A percentile compares a stretch with the other conserved stretches of the same genome.
phyloP scores from a whole-genome alignment of 2,797 vertebrate genomes.

The Bryconaethiops microstoma region DNA sequence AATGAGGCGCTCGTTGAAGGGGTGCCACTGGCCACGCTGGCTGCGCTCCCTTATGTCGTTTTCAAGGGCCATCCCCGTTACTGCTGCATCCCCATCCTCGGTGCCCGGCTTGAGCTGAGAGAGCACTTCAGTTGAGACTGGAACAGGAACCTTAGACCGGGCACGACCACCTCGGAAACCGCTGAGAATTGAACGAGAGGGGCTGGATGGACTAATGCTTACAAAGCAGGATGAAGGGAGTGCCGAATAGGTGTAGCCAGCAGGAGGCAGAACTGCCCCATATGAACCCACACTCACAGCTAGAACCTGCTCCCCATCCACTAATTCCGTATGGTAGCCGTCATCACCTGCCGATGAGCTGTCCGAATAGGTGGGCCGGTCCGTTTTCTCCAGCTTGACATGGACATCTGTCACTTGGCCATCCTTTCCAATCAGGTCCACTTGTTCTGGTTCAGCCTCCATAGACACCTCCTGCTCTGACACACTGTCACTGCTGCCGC shows the following conservation, averaged over 20 bases:
- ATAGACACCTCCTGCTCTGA: conserved; percentile 93
- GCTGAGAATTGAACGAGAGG: conserved; percentile 92
- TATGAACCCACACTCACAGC: conserved; percentile 95
- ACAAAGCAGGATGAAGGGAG: conserved; percentile 84
- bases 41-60: conserved; percentile 88
- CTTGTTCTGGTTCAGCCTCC: conserved; percentile 91
- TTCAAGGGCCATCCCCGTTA: conserved; percentile 79
- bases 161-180: conserved; percentile 90
- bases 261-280: conserved; percentile 89
- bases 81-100: conserved; percentile 80
- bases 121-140: conserved; percentile 68
- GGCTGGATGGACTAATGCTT: conserved; percentile 89
- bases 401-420: conserved; percentile 92
- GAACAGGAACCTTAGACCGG: conserved; percentile 83
- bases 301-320: conserved; percentile 95
- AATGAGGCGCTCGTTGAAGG: conserved; percentile 93
- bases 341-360: conserved; percentile 97
- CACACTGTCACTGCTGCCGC: conserved; percentile 91
- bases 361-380: conserved; percentile 93
- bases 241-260: conserved; percentile 88
- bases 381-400: conserved; percentile 93
- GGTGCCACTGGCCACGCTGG: conserved; percentile 92
- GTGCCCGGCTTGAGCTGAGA: conserved; percentile 68
- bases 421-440: conserved; percentile 89
- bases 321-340: conserved; percentile 96